Evolutionary conservation across 1,140 invertebrate genomes (phyloP).

Genomic region (Hyles vespertilio): DNA sequence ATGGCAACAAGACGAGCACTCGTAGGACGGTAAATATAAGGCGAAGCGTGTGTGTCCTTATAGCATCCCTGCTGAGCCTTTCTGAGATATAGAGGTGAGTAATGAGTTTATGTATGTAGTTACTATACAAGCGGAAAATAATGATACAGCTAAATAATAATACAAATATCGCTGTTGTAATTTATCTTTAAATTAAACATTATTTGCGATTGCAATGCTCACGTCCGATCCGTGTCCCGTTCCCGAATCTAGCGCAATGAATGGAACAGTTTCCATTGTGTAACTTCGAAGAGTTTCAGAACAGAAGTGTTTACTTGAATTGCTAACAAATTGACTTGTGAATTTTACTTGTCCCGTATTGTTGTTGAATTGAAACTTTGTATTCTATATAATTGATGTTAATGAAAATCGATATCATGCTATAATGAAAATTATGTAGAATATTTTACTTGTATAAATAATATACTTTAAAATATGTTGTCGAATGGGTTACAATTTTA

Average conservation of each 20-base stretch:
- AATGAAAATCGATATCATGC: too few species aligned
- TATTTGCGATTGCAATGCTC: not conserved
- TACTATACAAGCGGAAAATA: not conserved
- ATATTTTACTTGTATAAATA: too few species aligned
- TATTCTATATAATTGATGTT: too few species aligned
- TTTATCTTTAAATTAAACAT: not conserved
- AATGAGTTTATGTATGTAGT: not conserved
- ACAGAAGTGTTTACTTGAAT: slow-evolving; percentile 22
- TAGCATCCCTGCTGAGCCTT: too few species aligned
- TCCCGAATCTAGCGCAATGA: slow-evolving; percentile 12
- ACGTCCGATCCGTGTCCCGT: not conserved
- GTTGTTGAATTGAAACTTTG: not conserved
- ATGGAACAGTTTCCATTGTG: slow-evolving; percentile 25
- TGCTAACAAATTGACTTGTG: slow-evolving; percentile 24
- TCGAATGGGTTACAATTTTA: too few species aligned
- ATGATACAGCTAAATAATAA: too few species aligned
- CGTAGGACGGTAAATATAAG: too few species aligned
- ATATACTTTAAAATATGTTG: too few species aligned
- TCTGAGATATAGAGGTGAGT: too few species aligned
- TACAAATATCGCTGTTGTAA: not conserved
- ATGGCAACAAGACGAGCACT: not conserved
- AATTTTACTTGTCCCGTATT: not conserved
- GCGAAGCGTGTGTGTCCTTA: too few species aligned
- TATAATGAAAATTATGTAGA: too few species aligned
- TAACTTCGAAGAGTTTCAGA: slow-evolving; percentile 17